Conservation (phyloP, 2,888 invertebrate genomes). For the Nomada flava region DNA sequence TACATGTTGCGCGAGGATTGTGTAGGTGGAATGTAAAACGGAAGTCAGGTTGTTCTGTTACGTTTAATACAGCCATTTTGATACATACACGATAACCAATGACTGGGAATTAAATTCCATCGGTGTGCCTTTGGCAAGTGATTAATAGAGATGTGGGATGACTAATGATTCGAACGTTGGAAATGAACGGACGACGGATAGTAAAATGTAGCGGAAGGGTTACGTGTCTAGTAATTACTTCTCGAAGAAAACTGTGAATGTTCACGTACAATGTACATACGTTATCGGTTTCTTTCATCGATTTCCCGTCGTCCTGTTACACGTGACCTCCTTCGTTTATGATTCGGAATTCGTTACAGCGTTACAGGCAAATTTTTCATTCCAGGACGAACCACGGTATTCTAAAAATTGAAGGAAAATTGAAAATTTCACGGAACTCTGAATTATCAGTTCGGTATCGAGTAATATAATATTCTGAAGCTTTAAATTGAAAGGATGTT, state of each 20-base stretch:
- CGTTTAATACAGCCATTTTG: constrained; percentile 19
- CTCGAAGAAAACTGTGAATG: not conserved
- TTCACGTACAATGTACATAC: not conserved
- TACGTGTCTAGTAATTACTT: constrained; percentile 20
- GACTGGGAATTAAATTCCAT: constrained; percentile 26
- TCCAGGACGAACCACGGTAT: not conserved
- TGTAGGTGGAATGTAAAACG: constrained; percentile 6
- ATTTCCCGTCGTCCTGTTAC: not conserved
- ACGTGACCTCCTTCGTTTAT: not conserved
- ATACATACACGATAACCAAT: constrained; percentile 12
- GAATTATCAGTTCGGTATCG: no score
- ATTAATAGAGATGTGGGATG: constrained; percentile 15
- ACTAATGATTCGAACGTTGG: constrained; percentile 7
- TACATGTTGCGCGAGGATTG: not conserved
- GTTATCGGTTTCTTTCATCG: not conserved
- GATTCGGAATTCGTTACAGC: not conserved
- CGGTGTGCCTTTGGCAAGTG: constrained; percentile 18
- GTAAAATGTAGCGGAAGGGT: not conserved
- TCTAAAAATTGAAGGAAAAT: not conserved
- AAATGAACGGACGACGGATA: not conserved
- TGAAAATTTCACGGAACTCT: no score
- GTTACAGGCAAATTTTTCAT: not conserved
- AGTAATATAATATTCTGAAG: not conserved
- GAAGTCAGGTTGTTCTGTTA: constrained; percentile 17
- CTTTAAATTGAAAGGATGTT: not conserved